Conservation (phyloP, 2,888 invertebrate species). For the Proisotoma minuta region DNA sequence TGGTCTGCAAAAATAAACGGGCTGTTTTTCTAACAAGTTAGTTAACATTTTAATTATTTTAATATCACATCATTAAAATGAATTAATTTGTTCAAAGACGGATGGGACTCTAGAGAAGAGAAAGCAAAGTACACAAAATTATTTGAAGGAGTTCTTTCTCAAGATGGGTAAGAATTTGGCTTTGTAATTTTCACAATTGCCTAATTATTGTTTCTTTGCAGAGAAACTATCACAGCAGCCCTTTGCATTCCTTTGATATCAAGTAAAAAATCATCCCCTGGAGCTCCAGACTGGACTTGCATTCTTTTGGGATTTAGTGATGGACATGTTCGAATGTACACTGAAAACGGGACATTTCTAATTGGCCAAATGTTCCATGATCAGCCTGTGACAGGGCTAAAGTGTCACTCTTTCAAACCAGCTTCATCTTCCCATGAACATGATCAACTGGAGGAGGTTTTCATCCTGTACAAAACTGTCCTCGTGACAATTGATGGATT, state of each 20-base stretch:
- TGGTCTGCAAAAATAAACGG: slow-evolving; percentile 62
- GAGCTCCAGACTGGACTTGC: slow-evolving; percentile 88
- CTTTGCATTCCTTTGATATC: slow-evolving; percentile 56
- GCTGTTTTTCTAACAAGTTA: slow-evolving; percentile 62
- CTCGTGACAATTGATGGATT: slow-evolving; percentile 71
- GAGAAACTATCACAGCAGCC: slow-evolving; percentile 55
- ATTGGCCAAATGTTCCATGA: slow-evolving; percentile 79
- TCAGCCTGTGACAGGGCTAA: slow-evolving; percentile 70
- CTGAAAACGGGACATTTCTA: slow-evolving; percentile 77
- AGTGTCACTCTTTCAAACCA: slow-evolving; percentile 66
- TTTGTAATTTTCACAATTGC: slow-evolving; percentile 1
- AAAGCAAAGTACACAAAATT: slow-evolving; percentile 57
- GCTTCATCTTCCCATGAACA: slow-evolving; percentile 52
- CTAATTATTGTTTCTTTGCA: slow-evolving; percentile 46
- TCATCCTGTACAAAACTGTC: slow-evolving; percentile 66
- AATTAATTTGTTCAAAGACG: slow-evolving; percentile 52
- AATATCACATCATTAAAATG: slow-evolving; percentile 2
- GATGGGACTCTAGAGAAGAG: slow-evolving; percentile 58
- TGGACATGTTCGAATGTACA: slow-evolving; percentile 81
- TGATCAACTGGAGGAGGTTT: slow-evolving; percentile 63
- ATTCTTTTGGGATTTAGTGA: slow-evolving; percentile 78
- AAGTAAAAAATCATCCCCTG: slow-evolving; percentile 56
- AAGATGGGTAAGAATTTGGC: slow-evolving; percentile 50
- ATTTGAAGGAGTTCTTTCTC: slow-evolving; percentile 58
- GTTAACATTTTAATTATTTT: slow-evolving; percentile 35